Evolutionary conservation across 2,113 vertebrate genomes (phyloP).

Genomic region (Cacatua alba): DNA sequence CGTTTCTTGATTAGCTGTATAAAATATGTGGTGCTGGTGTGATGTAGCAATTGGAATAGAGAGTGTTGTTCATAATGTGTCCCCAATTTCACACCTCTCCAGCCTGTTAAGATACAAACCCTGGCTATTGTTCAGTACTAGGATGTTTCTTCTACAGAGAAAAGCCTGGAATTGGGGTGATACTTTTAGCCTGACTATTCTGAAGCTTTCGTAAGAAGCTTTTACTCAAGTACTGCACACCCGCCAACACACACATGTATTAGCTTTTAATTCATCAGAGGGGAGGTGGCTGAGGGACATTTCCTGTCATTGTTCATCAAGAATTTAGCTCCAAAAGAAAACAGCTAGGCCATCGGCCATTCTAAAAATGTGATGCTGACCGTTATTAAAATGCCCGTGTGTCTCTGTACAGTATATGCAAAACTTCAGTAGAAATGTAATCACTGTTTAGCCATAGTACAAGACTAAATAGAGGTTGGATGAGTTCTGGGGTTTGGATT

Average conservation of each 20-base stretch:
- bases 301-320: neutral
- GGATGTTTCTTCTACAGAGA: neutral
- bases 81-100: neutral
- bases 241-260: too few relatives aligned
- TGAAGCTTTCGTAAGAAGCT: neutral
- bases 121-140: neutral
- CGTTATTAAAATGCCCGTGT: neutral
- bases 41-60: neutral
- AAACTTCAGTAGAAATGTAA: too few relatives aligned
- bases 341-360: rapidly evolving
- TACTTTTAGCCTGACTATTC: neutral
- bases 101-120: neutral
- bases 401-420: neutral
- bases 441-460: neutral
- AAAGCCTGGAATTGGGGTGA: neutral
- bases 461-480: neutral
- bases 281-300: neutral
- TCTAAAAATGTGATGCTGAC: neutral
- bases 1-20: conserved; percentile 4
- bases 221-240: neutral
- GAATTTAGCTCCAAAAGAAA: neutral
- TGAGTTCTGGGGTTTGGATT: neutral
- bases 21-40: conserved; percentile 1
- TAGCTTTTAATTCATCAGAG: neutral
- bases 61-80: neutral